A percentile compares a stretch with the other conserved stretches of the same genome.
phyloP scores from a whole-genome alignment of 2,113 vertebrate species.

The Zosterops pallidus region DNA sequence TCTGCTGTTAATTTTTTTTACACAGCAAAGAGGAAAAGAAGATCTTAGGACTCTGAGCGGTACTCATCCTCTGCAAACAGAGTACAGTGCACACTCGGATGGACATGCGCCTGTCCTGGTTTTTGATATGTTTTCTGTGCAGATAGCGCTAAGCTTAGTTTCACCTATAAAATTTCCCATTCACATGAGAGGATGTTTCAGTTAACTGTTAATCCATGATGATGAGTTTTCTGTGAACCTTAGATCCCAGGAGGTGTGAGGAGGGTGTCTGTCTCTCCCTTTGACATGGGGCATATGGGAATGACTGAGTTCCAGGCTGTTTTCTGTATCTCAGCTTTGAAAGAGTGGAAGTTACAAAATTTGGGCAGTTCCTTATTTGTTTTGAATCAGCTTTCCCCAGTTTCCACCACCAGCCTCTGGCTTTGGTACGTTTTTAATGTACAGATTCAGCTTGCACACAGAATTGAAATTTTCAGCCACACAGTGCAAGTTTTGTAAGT shows the following conservation, averaged over 20 bases:
- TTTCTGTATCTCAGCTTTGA: background rate
- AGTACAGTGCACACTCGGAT: background rate
- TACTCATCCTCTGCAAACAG: background rate
- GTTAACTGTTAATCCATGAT: background rate
- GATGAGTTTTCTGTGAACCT: background rate
- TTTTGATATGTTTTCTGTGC: background rate
- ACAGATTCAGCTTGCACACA: background rate
- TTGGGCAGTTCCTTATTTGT: background rate
- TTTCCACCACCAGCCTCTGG: background rate
- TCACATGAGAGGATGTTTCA: background rate
- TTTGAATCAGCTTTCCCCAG: background rate
- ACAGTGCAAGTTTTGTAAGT: background rate
- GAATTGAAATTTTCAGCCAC: slow-evolving; percentile 46
- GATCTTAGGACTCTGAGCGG: background rate
- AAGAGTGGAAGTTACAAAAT: background rate
- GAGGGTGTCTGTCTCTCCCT: background rate
- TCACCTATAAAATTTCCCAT: background rate
- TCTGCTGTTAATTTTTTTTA: background rate
- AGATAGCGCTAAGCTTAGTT: background rate
- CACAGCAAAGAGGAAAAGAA: background rate
- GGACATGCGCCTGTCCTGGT: background rate
- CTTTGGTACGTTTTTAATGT: background rate
- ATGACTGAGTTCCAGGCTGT: background rate
- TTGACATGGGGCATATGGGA: background rate
- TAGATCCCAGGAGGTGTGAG: background rate